Evolutionary conservation across 1,140 invertebrate species (phyloP), one percentile per base, ranked within the genome.

Genomic region (Gonatopus flavifemur): DNA sequence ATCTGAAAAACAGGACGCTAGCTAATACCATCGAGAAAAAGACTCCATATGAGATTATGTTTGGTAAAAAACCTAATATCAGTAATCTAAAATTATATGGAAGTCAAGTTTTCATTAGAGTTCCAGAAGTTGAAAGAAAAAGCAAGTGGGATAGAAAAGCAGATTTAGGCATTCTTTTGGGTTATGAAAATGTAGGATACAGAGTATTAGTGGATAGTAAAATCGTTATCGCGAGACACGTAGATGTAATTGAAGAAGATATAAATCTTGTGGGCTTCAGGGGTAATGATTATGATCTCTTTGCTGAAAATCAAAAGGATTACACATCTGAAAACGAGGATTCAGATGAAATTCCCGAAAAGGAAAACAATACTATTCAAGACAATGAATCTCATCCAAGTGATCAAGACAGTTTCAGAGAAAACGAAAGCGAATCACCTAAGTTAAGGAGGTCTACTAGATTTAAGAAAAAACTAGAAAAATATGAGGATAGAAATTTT

Each of bases 41-140:
- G 61, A 66, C 64, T 44, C 61, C 66, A 12, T 67, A 57, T 66
- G 62, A 66, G 15, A 67, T 69, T 62, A 63, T 72, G 50, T 68
- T 68, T 19, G 39, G 36, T 5, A 52, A 37, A 21, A 69, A 64
- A 55, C 66, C 66, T 25, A 55, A 56, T 51, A 48, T 64, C 18
- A 32, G 55, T 12, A 31, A 70, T 62, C 56, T 70, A 57, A 64
- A 67, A 30, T 18, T 43, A 43, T 13, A 28, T 16, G 40, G 40
- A 10, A 43, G 57, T 59, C 65, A 47, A 62, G 66, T 65, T 35
- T 70, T 60, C 68, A 64, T 72, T 1, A 59, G 61, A 37, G 25
- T 64, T 19, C 67, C 66, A 24, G 66, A 70, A 54, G 47, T 42
- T 39, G 38, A 52, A 55, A 63, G 64, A 66, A 62, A 62, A 51